These are phyloP conservation scores for Agrochola lota DNA, from an alignment of 2,888 invertebrate species.

Conservation along the genomic window DNA sequence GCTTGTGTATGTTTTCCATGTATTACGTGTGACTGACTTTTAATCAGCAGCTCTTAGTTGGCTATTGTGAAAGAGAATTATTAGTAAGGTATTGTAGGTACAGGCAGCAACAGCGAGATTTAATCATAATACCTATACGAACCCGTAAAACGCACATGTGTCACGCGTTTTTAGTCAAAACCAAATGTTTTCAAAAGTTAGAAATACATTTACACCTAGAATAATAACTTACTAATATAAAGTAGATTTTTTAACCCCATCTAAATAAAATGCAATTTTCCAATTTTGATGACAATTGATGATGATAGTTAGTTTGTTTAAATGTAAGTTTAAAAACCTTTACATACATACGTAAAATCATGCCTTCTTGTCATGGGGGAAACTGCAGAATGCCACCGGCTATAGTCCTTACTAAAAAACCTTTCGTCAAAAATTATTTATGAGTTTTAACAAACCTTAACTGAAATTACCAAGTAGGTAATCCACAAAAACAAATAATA, in stretches of 20 bases:
- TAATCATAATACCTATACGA: neutral
- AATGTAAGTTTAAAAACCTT: neutral
- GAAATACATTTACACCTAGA: neutral
- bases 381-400: no score
- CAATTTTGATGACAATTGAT: neutral
- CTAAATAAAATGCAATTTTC: neutral
- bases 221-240: neutral
- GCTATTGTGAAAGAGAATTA: neutral
- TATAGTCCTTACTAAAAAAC: neutral
- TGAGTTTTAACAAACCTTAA: slow-evolving; percentile 25
- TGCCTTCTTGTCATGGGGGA: no score
- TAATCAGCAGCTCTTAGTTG: neutral
- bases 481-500: no score
- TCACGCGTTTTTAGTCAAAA: neutral
- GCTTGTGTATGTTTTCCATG: neutral
- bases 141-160: neutral
- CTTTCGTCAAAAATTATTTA: neutral
- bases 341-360: no score
- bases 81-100: neutral
- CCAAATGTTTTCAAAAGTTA: neutral
- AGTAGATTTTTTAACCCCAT: neutral
- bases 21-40: neutral
- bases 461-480: slow-evolving; percentile 9
- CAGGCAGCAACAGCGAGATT: neutral
- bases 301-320: neutral